These are phyloP conservation scores for Megaleporinus macrocephalus DNA, from an alignment of 2,113 vertebrate species.

Conservation along the genomic window DNA sequence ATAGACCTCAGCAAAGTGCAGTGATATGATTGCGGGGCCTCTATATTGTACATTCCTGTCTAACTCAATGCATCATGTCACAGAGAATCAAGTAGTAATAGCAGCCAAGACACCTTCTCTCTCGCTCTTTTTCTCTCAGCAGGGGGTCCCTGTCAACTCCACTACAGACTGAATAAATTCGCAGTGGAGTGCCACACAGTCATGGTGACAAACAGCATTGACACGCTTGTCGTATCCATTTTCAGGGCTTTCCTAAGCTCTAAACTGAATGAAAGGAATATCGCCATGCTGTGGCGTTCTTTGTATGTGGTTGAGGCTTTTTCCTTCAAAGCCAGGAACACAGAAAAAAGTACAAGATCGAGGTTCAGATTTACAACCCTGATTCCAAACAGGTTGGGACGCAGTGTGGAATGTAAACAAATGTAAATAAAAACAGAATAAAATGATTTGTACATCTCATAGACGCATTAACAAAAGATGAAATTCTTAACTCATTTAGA, in stretches of 20 bases:
- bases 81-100: not conserved
- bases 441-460: too few species aligned
- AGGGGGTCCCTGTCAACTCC: not conserved
- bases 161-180: not conserved
- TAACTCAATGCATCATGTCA: not conserved
- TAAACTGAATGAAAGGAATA: not conserved
- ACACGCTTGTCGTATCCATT: not conserved
- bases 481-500: too few species aligned
- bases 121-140: not conserved
- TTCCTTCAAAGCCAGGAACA: not conserved
- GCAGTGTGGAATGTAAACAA: too few species aligned
- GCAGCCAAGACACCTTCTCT: not conserved
- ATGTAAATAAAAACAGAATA: too few species aligned
- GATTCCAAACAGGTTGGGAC: too few species aligned
- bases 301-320: not conserved
- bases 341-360: not conserved
- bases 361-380: too few species aligned
- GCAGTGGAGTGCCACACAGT: not conserved
- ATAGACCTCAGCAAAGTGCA: not conserved
- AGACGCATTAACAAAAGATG: too few species aligned
- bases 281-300: not conserved
- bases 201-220: conserved; percentile 20
- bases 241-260: not conserved
- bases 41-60: not conserved
- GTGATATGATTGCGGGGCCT: not conserved